Percentiles rank a stretch among this genome's conserved stretches.
Evolutionary conservation across 1,140 invertebrate genomes (phyloP).

Genomic region (Bombus superbus): DNA sequence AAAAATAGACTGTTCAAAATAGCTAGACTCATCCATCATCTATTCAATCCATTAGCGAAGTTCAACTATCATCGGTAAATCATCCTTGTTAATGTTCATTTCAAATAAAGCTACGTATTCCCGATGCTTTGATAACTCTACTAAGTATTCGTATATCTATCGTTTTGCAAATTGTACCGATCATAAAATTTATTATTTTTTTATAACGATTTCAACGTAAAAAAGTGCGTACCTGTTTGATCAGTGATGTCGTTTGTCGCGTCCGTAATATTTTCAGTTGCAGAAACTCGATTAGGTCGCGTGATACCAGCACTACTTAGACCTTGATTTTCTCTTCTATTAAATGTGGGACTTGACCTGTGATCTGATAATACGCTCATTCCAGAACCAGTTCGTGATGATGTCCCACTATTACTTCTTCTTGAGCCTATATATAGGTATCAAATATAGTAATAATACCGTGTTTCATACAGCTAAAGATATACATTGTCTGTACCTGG

Average conservation of each 20-base stretch:
- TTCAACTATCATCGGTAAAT: conserved; percentile 68
- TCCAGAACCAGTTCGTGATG: conserved; percentile 84
- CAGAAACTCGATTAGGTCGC: conserved; percentile 52
- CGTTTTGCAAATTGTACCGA: background rate
- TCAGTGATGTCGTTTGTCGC: conserved; percentile 47
- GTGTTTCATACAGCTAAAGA: conserved; percentile 12
- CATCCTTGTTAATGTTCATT: conserved; percentile 72
- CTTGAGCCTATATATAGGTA: conserved; percentile 78
- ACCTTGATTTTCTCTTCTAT: conserved; percentile 66
- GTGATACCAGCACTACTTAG: conserved; percentile 66
- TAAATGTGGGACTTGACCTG: conserved; percentile 72
- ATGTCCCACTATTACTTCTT: conserved; percentile 84
- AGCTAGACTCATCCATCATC: conserved; percentile 75
- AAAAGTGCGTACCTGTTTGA: conserved; percentile 49
- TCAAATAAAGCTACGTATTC: conserved; percentile 43
- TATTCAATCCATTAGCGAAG: conserved; percentile 79
- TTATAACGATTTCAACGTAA: background rate
- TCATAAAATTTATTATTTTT: background rate
- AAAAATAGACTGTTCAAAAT: conserved; percentile 71
- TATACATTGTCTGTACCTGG: conserved; percentile 79
- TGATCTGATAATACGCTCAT: conserved; percentile 83
- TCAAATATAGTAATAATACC: conserved; percentile 24
- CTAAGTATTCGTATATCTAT: background rate
- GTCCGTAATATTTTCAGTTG: conserved; percentile 56
- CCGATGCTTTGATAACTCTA: conserved; percentile 14